A percentile compares a stretch with the other conserved stretches of the same genome.
phyloP scores from a whole-genome alignment of 2,888 invertebrate genomes.

The Galeruca laticollis region DNA sequence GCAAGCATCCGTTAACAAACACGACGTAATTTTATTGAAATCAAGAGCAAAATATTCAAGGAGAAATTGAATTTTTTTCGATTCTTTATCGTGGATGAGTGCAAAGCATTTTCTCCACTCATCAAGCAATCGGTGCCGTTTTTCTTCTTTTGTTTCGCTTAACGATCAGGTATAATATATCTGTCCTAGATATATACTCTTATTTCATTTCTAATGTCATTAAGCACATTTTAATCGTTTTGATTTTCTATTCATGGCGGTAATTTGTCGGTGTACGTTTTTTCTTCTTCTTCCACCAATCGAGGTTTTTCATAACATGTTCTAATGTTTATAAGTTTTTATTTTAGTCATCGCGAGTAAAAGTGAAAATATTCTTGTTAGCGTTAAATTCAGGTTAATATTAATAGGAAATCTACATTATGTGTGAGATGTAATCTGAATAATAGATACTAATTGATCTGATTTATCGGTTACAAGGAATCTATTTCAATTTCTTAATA shows the following conservation, averaged over 20 bases:
- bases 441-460: neutral
- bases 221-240: constrained; percentile 25
- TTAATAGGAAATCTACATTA: constrained; percentile 7
- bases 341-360: constrained; percentile 7
- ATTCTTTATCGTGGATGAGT: constrained; percentile 19
- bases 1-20: neutral
- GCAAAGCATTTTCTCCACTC: constrained; percentile 29
- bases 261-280: constrained; percentile 5
- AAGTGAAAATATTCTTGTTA: constrained; percentile 8
- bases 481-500: neutral
- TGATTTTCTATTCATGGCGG: constrained; percentile 27
- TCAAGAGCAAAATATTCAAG: constrained; percentile 18
- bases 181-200: constrained; percentile 20
- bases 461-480: neutral
- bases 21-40: constrained; percentile 14
- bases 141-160: constrained; percentile 29
- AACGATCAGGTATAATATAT: constrained; percentile 14
- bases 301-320: constrained; percentile 11
- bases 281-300: neutral
- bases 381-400: neutral
- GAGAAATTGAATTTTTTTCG: constrained; percentile 23
- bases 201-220: constrained; percentile 14
- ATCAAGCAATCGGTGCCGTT: constrained; percentile 28
- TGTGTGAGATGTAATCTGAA: neutral
- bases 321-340: constrained; percentile 12